These are phyloP conservation scores for Ametastegia equiseti DNA, from an alignment of 2,888 invertebrate genomes.

Conservation along the genomic window DNA sequence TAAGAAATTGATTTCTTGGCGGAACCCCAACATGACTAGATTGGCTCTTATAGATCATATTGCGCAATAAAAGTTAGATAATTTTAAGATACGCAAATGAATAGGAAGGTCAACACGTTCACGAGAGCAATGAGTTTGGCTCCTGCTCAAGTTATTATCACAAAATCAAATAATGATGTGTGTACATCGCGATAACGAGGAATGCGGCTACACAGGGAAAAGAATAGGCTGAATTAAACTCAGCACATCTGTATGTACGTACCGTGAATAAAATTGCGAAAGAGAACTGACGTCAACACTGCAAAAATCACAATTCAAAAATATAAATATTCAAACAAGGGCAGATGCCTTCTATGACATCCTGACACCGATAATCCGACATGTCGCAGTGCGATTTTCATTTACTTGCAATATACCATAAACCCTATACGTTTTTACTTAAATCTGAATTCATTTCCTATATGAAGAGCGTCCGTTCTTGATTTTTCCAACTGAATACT, in stretches of 20 bases:
- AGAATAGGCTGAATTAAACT: neutral
- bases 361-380: neutral
- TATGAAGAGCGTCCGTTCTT: no score
- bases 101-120: constrained; percentile 31
- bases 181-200: constrained; percentile 45
- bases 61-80: constrained; percentile 24
- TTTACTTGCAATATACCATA: neutral
- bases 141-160: constrained; percentile 56
- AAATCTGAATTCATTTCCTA: no score
- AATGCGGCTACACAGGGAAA: neutral
- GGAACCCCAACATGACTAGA: neutral
- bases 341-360: neutral
- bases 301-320: neutral
- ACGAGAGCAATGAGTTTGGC: constrained; percentile 32
- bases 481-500: neutral
- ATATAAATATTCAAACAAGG: neutral
- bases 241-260: neutral
- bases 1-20: neutral
- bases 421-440: no score
- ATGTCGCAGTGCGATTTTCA: neutral
- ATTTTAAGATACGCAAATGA: constrained; percentile 28
- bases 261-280: neutral
- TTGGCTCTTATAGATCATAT: neutral
- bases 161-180: constrained; percentile 56
- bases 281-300: neutral